These are phyloP conservation scores for Oxygymnocypris stewartii DNA, from an alignment of 2,113 vertebrate genomes.

Conservation along the genomic window DNA sequence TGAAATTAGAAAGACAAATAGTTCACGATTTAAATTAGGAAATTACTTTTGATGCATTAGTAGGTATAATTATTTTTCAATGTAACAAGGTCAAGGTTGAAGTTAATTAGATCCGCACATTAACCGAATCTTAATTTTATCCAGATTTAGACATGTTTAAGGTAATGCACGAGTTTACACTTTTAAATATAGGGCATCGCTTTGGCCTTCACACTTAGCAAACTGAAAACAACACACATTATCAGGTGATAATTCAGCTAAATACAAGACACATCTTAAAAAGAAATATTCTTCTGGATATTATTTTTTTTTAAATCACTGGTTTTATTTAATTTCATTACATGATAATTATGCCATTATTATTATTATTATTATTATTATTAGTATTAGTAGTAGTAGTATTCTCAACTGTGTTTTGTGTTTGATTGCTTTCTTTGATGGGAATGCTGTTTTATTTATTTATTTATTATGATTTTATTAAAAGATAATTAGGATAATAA, in stretches of 20 bases:
- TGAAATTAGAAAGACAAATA: slow-evolving; percentile 47
- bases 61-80: slow-evolving; percentile 49
- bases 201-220: neutral
- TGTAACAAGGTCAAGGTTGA: slow-evolving; percentile 55
- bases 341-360: neutral
- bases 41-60: slow-evolving; percentile 52
- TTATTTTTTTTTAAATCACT: too few species aligned
- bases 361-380: too few species aligned
- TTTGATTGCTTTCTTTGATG: too few species aligned
- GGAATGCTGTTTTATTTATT: too few species aligned
- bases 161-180: neutral
- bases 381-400: too few species aligned
- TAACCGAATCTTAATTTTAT: neutral
- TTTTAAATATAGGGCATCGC: slow-evolving; percentile 13
- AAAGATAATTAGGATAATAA: too few species aligned
- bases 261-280: neutral
- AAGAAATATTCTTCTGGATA: neutral
- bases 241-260: neutral
- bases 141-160: neutral
- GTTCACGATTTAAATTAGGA: slow-evolving; percentile 49
- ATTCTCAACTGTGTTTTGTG: too few species aligned
- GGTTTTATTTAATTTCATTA: too few species aligned
- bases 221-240: neutral
- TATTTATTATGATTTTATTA: too few species aligned
- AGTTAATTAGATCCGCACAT: slow-evolving; percentile 49